These are phyloP conservation scores for Dyspetes luteomarginatus DNA, from an alignment of 2,888 invertebrate genomes.

Conservation along the genomic window DNA sequence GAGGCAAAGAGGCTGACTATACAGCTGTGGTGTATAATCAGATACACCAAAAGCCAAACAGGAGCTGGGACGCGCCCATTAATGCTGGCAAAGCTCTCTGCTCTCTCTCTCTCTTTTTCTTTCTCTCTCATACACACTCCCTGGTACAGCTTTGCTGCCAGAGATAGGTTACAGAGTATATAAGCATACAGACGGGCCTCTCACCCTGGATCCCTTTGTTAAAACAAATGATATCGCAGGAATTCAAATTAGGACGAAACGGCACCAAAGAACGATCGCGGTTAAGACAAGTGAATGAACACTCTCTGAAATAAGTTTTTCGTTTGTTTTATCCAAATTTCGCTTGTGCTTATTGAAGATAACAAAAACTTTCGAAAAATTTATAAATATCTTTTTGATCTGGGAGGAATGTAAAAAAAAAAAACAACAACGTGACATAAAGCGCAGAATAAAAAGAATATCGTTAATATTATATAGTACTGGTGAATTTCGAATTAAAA, in stretches of 20 bases:
- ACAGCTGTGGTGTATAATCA: constrained; percentile 56
- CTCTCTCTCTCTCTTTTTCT: constrained; percentile 7
- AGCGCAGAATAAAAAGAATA: no score
- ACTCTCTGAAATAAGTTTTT: no score
- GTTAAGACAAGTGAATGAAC: constrained; percentile 27
- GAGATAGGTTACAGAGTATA: constrained; percentile 57
- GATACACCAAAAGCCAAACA: constrained; percentile 59
- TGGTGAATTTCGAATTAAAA: no score
- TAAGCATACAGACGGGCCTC: constrained; percentile 32
- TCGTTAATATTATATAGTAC: no score
- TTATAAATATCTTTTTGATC: no score
- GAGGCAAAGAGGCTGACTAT: constrained; percentile 20
- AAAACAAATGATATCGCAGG: constrained; percentile 61
- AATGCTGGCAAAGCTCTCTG: constrained; percentile 65
- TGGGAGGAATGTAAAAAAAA: no score
- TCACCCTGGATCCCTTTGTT: constrained; percentile 48
- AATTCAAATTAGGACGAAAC: constrained; percentile 58
- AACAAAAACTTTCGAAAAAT: no score
- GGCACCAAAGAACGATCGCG: constrained; percentile 36
- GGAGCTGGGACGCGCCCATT: constrained; percentile 49
- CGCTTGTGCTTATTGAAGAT: no score
- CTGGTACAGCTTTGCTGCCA: constrained; percentile 47
- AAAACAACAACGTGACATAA: no score
- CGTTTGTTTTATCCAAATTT: no score
- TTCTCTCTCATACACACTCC: background rate